These are phyloP conservation scores for Anoplophora glabripennis DNA, from an alignment of 1,140 invertebrate genomes.

Conservation along the genomic window DNA sequence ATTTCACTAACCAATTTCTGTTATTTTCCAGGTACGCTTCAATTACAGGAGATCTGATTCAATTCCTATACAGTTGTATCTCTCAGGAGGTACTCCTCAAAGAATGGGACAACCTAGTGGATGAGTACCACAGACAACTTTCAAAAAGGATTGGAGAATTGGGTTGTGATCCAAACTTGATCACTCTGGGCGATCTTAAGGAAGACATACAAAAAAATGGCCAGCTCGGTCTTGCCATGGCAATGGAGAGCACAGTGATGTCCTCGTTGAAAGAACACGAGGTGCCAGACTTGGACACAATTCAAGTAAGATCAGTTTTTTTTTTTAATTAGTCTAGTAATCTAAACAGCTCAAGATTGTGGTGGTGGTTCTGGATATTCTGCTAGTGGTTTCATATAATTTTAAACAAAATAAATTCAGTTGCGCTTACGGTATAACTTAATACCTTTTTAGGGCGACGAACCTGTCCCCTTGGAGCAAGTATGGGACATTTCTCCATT, in stretches of 20 bases:
- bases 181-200: constrained; percentile 25
- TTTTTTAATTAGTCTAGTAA: too few relatives aligned
- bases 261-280: constrained; percentile 39
- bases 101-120: constrained; percentile 49
- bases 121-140: constrained; percentile 52
- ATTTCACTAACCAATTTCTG: too few relatives aligned
- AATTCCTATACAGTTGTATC: constrained; percentile 55
- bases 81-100: constrained; percentile 48
- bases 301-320: constrained; percentile 7
- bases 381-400: too few relatives aligned
- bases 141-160: constrained; percentile 35
- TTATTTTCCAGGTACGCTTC: constrained; percentile 49
- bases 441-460: constrained; percentile 34
- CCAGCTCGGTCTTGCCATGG: constrained; percentile 34
- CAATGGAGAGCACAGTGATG: constrained; percentile 36
- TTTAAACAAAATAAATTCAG: constrained; percentile 14
- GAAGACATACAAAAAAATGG: constrained; percentile 27
- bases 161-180: constrained; percentile 29
- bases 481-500: constrained; percentile 34
- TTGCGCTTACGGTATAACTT: too few relatives aligned
- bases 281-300: constrained; percentile 31
- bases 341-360: too few relatives aligned
- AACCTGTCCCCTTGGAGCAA: constrained; percentile 33
- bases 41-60: constrained; percentile 53
- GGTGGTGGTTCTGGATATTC: too few relatives aligned